Base-by-base conservation (phyloP, 2,797 vertebrate species). In the Spinus olivaceus region DNA sequence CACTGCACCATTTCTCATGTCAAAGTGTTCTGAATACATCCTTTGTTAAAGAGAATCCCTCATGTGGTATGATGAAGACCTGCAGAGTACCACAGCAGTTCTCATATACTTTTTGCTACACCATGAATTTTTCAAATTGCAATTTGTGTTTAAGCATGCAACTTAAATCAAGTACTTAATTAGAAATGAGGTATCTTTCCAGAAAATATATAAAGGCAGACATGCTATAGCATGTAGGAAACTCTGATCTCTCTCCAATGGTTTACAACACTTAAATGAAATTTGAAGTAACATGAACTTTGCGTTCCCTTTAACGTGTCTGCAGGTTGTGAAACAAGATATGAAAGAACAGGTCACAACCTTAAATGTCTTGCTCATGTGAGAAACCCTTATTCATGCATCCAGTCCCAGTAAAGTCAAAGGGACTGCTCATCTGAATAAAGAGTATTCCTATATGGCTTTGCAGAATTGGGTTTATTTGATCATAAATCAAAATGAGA, bases 401-500 rank as follows among this genome's bases (percentile, higher is more conserved):
- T 57, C 60, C 73, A 86, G 70, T 49, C 63, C 70, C 70, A 90
- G 70, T 57, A 25, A 81, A 94, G 77, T 86, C 85, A 91, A 77
- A 83, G 46, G 70, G 56, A 79, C 63, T 80, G 67, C 87, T 94
- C 92, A 81, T 92, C 70, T 97, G 89, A 96, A 94, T 92, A 88
- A 88, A 86, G 85, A 94, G 69, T 73, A 86, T 87, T 90, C 51
- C 89, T 91, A 84, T 60, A 83, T 24, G 47, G 80, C 70, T 88
- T 90, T 94, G 82, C 79, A 88, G 87, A 88, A 85, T 41, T 73
- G 42, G 54, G 78, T 53, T 93, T 93, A 95, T 96, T 86, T 94
- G 65, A 96, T 73, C 23, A 14, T 64, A 97, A 96, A 94, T 91
- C 94, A 90, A 86, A 97, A 96, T 23, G 71, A 96, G 87, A 95